Base-by-base conservation (phyloP, 2,797 vertebrate genomes). In the Hafferia zeledoni region DNA sequence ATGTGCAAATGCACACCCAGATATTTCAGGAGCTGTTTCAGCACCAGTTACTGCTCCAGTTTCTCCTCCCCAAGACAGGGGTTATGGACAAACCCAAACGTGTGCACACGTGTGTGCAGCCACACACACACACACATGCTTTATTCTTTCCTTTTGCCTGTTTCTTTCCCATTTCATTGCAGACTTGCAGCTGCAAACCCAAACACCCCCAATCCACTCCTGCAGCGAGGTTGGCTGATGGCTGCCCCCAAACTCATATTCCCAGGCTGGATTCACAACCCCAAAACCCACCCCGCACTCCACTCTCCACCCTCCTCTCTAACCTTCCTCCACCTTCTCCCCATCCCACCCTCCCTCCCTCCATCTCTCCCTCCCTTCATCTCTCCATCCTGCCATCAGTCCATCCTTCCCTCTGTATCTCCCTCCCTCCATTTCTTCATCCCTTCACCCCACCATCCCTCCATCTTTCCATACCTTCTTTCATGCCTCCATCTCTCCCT, bases 161-260 rank as follows among this genome's bases (percentile, higher is more conserved):
- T 6, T 35, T 64, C 41, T 44, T 17, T 10, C 16, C 0, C 9
- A 2, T 43, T 47, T n/a, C 19, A 1, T 28, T 61, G 59, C 59
- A 61, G 19, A 22, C 24, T 30, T 63, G 43, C n/a, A n/a, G 23
- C 47, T 56, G 35, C 23, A 63, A 35, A 76, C 11, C 15, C 47
- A 49, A 35, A 37, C 5, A 0, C 4, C 27, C 11, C 15, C 31
- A 55, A 7, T 27, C 37, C 14, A 16, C 41, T 69, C 49, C 56
- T 56, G 39, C 53, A 57, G 53, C 7, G 2, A 16, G 33, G 14
- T 13, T 2, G 0, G 28, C 75, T 3, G 7, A 20, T 0, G 2
- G 41, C 46, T 41, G 33, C 24, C 49, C 61, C 68, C 17, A 30
- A 15, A 44, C 39, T 39, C 13, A 35, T 25, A 7, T 35, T 46